These are phyloP conservation scores for Falco columbarius DNA, from an alignment of 2,797 vertebrate species.

Conservation along the genomic window DNA sequence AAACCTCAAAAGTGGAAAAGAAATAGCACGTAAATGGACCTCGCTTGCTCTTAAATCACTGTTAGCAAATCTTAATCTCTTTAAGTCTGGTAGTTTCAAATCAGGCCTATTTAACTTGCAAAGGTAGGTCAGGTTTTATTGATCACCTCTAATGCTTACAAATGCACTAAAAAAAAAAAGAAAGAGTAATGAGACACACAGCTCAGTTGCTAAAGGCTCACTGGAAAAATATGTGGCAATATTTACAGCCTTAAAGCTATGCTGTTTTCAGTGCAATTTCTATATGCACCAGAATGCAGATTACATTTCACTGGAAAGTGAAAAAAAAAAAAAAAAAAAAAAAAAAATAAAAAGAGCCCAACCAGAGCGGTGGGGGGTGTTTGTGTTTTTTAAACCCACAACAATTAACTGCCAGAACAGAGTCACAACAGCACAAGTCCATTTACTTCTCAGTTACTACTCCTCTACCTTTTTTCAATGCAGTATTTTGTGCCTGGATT, in stretches of 20 bases:
- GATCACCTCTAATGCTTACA: slow-evolving; percentile 23
- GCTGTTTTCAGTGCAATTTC: neutral
- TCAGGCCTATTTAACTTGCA: slow-evolving; percentile 34
- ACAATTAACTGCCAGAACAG: neutral
- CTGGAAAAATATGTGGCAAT: neutral
- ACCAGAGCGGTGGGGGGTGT: neutral
- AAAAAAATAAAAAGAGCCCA: neutral
- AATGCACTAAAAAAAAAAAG: neutral
- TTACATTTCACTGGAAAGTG: neutral
- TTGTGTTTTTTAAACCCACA: neutral
- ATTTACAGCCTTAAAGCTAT: neutral
- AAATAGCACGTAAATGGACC: neutral
- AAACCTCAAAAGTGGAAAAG: slow-evolving; percentile 1
- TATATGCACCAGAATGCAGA: neutral
- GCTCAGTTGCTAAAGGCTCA: neutral
- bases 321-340: too few relatives aligned
- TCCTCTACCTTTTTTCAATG: neutral
- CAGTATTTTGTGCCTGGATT: neutral
- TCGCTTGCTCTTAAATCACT: neutral
- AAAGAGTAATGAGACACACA: neutral
- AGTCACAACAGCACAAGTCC: neutral
- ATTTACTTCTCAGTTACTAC: neutral
- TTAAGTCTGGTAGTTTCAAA: slow-evolving; percentile 19
- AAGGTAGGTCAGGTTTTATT: slow-evolving; percentile 32
- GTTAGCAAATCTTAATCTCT: neutral